Base-by-base conservation (phyloP, 2,113 vertebrate genomes). In the Otocyon megalotis region DNA sequence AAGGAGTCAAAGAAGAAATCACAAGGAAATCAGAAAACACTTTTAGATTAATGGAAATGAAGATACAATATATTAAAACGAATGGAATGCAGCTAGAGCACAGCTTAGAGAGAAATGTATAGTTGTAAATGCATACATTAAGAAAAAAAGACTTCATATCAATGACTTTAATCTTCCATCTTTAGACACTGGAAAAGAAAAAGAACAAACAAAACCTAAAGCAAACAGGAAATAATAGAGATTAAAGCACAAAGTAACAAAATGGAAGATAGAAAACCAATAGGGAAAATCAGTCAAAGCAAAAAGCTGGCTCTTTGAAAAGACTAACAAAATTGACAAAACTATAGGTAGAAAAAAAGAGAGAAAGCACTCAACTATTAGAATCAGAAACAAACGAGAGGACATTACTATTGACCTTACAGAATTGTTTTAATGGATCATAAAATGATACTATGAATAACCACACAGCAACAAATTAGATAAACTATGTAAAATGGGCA, bases 321-420 rank as follows among this genome's bases (percentile, higher is more conserved):
- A 81, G n/a, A 20, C 28, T 4, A 35, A 62, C 20, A 91, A 82
- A 76, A 82, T 16, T 87, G 56, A 69, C 35, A 94, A 71, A 48
- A 0, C 6, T 88, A 77, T 71, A 62, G 13, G 14, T 43, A 71
- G 26, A 15, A 24, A 5, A 3, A 43, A 56, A 62, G 53, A 53
- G 48, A 35, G 30, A 24, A 26, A 82, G 14, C 4, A 79, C 28
- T 71, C 28, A 63, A 71, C 86, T 77, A 89, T 11, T 60, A 48
- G 72, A 80, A 86, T 72, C 43, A 90, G 81, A 86, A 86, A 74
- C 91, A n/a, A 96, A 81, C 65, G 10, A 62, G 62, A 90, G 19
- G 63, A 56, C 17, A 58, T 35, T 72, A 58, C 13, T 80, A 48
- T 1, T 30, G 30, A 20, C 14, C 32, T 89, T 84, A 65, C 43